Conservation (phyloP, 1,140 invertebrate genomes). For the Chionoecetes opilio region DNA sequence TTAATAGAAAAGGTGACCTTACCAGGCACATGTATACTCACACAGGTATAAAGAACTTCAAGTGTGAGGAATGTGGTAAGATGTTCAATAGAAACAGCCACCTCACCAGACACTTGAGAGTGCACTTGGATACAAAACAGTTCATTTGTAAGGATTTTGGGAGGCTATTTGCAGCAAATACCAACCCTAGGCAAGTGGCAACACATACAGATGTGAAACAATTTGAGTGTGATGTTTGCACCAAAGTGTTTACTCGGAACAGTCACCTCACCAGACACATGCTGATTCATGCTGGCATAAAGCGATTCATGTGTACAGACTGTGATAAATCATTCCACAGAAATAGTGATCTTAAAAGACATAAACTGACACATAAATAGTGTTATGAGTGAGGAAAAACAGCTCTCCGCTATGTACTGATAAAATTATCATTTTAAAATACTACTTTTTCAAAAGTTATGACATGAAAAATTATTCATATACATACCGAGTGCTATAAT, state of each 20-base stretch:
- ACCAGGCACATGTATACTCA: neutral
- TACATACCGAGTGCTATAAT: no score
- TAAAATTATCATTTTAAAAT: no score
- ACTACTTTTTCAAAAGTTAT: no score
- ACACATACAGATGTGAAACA: neutral
- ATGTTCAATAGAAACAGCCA: slow-evolving; percentile 20
- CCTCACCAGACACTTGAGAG: neutral
- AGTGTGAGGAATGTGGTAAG: slow-evolving; percentile 12
- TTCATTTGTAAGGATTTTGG: slow-evolving; percentile 15
- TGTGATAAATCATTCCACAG: slow-evolving; percentile 32
- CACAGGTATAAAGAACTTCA: slow-evolving; percentile 19
- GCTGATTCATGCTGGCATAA: slow-evolving; percentile 1
- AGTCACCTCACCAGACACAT: slow-evolving; percentile 36
- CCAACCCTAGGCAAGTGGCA: neutral
- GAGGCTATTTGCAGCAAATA: neutral
- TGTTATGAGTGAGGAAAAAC: neutral
- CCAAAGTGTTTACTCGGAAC: slow-evolving; percentile 15
- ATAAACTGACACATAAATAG: slow-evolving; percentile 32
- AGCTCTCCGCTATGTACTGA: no score
- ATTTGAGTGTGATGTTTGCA: slow-evolving; percentile 16
- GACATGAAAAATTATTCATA: no score
- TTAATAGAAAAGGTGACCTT: slow-evolving; percentile 29
- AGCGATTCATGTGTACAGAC: neutral
- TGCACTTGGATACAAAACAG: neutral
- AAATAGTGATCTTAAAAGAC: slow-evolving; percentile 15